A percentile compares a stretch with the other conserved stretches of the same genome.
Evolutionary conservation across 2,113 vertebrate species (phyloP).

Genomic region (Clinocottus analis): DNA sequence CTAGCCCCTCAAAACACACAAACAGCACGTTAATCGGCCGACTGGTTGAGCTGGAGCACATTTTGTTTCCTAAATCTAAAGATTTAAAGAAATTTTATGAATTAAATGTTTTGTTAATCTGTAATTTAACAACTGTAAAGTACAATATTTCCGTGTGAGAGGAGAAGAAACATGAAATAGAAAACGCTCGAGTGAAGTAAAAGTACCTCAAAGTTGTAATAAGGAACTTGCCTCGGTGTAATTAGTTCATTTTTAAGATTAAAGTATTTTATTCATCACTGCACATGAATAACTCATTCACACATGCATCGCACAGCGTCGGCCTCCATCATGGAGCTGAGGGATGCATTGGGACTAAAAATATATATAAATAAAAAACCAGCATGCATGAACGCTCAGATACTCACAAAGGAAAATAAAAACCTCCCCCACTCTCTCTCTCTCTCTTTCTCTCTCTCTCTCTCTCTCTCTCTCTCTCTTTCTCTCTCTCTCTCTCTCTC

Average conservation of each 20-base stretch:
- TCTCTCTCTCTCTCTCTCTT: too few species aligned
- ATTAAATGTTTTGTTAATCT: neutral
- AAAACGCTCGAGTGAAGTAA: neutral
- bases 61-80: neutral
- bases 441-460: too few species aligned
- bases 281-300: neutral
- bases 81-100: neutral
- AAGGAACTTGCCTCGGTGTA: neutral
- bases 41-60: neutral
- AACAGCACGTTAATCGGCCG: neutral
- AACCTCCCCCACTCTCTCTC: conserved; percentile 60
- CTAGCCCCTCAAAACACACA: too few species aligned
- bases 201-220: neutral
- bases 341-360: conserved; percentile 1
- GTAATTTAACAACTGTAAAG: neutral
- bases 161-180: neutral
- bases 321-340: neutral
- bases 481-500: too few species aligned
- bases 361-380: neutral
- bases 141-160: neutral
- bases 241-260: neutral
- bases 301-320: too few species aligned
- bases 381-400: conserved; percentile 27
- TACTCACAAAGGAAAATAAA: conserved; percentile 26
- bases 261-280: neutral